Conservation (phyloP, 2,797 vertebrate genomes). For the Myioborus miniatus region DNA sequence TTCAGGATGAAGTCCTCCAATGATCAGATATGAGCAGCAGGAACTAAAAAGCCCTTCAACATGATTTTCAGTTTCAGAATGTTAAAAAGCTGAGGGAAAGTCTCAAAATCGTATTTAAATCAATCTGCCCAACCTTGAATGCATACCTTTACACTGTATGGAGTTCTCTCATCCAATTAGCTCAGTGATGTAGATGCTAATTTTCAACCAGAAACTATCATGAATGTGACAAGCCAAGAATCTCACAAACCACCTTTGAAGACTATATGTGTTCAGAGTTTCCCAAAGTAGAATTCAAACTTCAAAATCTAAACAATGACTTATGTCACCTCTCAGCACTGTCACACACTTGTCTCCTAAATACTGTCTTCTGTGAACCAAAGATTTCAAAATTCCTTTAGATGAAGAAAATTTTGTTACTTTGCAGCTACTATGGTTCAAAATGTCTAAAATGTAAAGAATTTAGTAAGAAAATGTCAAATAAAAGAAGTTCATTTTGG, state of each 20-base stretch:
- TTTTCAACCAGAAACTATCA: not conserved
- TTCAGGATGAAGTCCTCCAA: not conserved
- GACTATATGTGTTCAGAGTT: not conserved
- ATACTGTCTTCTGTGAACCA: not conserved
- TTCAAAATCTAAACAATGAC: accelerated
- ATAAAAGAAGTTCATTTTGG: not conserved
- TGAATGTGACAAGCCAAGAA: not conserved
- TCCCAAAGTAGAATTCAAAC: not conserved
- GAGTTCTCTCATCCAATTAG: not conserved
- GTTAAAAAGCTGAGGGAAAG: not conserved
- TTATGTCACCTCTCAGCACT: not conserved
- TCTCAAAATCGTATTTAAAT: not conserved
- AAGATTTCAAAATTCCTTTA: not conserved
- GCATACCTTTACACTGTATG: not conserved
- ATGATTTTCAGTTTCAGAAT: not conserved
- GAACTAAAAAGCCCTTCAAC: not conserved
- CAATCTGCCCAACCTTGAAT: not conserved
- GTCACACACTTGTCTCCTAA: not conserved
- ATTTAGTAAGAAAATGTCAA: not conserved
- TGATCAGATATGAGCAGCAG: not conserved
- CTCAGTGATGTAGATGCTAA: not conserved
- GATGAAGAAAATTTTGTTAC: not conserved
- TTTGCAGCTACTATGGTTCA: not conserved
- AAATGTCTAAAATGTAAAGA: not conserved
- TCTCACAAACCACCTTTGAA: not conserved